Evolutionary conservation across 2,888 invertebrate species (phyloP).

Genomic region (Electrophaes corylata): DNA sequence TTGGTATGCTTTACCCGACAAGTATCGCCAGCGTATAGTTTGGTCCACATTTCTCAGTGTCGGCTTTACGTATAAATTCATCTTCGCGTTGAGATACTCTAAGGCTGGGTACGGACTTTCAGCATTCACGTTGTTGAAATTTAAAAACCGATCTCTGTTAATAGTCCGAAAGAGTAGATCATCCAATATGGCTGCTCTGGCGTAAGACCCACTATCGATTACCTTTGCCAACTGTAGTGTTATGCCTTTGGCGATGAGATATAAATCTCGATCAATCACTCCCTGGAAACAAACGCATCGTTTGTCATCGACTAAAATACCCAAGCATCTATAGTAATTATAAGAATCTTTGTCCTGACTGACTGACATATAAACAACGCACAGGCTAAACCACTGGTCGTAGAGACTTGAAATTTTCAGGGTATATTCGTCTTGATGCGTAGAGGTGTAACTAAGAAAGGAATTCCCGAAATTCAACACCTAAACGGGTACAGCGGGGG

Average conservation of each 20-base stretch:
- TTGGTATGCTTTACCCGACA: slow-evolving; percentile 56
- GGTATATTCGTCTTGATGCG: no score
- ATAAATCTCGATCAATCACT: slow-evolving; percentile 61
- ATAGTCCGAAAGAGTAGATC: slow-evolving; percentile 52
- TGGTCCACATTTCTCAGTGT: slow-evolving; percentile 64
- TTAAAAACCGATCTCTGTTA: slow-evolving; percentile 54
- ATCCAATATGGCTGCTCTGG: slow-evolving; percentile 51
- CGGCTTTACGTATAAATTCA: slow-evolving; percentile 70
- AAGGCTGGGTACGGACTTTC: slow-evolving; percentile 58
- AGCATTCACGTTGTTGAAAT: slow-evolving; percentile 70
- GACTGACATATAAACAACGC: no score
- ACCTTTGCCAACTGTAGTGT: slow-evolving; percentile 52
- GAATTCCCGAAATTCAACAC: no score
- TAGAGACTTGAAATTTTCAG: no score
- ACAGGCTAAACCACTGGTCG: no score
- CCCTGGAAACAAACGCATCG: slow-evolving; percentile 55
- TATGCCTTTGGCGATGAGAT: slow-evolving; percentile 50
- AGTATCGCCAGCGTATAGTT: slow-evolving; percentile 61
- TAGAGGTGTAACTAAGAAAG: no score
- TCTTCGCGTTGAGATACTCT: slow-evolving; percentile 49
- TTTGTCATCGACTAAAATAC: no score
- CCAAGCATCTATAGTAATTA: no score
- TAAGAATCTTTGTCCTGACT: no score
- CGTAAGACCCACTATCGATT: slow-evolving; percentile 58
- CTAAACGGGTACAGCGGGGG: no score